phyloP scores from a whole-genome alignment of 2,113 vertebrate species.

The Hippotragus niger region DNA sequence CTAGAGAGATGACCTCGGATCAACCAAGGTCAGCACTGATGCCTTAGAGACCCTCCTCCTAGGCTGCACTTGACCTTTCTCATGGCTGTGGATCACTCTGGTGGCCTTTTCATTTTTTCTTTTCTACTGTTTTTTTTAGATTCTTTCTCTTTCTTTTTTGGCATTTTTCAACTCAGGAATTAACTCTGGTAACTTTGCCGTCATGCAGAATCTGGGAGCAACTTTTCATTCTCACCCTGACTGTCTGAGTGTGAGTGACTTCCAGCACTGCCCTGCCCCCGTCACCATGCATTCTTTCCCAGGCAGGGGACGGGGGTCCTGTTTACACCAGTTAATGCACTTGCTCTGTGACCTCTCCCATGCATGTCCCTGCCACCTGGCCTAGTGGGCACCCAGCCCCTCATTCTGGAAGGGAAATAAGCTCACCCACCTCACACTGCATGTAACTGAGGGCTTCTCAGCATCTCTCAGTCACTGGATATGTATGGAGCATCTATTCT shows the following conservation, averaged over 20 bases:
- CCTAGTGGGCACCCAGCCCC: neutral
- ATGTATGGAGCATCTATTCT: neutral
- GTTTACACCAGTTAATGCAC: neutral
- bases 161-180: neutral
- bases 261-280: neutral
- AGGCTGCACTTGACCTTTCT: neutral
- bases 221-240: neutral
- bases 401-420: neutral
- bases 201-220: neutral
- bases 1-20: neutral
- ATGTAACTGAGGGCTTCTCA: neutral
- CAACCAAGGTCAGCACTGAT: accelerated
- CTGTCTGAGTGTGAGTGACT: neutral
- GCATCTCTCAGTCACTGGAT: neutral
- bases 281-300: neutral
- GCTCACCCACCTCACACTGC: neutral
- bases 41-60: neutral
- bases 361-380: neutral
- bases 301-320: neutral
- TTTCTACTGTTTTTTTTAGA: neutral
- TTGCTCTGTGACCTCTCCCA: neutral
- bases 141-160: neutral
- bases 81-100: neutral
- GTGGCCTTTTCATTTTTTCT: neutral
- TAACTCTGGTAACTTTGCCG: neutral